Base-by-base conservation (phyloP, 2,888 invertebrate genomes). In the Allacma fusca region DNA sequence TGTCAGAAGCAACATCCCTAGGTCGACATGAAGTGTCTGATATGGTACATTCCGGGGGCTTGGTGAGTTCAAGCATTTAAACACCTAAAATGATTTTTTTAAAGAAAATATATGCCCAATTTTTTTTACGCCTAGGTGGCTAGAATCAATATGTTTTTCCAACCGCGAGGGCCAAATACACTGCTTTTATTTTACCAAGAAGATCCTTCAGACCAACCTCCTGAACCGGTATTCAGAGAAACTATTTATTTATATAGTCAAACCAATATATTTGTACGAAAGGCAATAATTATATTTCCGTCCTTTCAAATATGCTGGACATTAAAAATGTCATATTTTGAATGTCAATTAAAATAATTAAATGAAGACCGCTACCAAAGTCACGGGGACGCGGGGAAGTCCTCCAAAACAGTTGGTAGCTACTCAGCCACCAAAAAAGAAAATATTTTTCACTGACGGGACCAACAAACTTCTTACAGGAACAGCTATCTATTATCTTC, bases 101-200 rank as follows among this genome's bases (percentile, higher is more conserved):
- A 23, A 59, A 43, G 50, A 7, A 26, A 40, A 34, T 69, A 5
- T n/a, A n/a, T n/a, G n/a, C n/a, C n/a, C n/a, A n/a, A 28, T 44
- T 59, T 43, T 67, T 62, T 87, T 4, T n/a, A n/a, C n/a, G n/a
- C n/a, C n/a, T 85, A 93, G 93, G 88, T 95, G 85, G 95, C 95
- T 86, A 94, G 94, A 86, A 94, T 95, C 85, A 94, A 94, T 87
- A 93, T 94, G 86, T 88, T 95, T 0, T 95, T 95, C 86, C 88
- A 94, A 34, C 94, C 95, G 0, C 93, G 94, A 85, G 93, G 93
- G 92, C 91, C 92, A 84, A 92, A 92, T 83, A 94, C 94, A 84
- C 89, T 95, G 40, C 89, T 95, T 83, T 94, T 95, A 94, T 95
- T 93, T 87, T 95, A 94, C 86, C 95, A 95, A 88, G 94, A 94